These are phyloP conservation scores for Vulpes lagopus DNA, from an alignment of 2,113 vertebrate species.

Conservation along the genomic window DNA sequence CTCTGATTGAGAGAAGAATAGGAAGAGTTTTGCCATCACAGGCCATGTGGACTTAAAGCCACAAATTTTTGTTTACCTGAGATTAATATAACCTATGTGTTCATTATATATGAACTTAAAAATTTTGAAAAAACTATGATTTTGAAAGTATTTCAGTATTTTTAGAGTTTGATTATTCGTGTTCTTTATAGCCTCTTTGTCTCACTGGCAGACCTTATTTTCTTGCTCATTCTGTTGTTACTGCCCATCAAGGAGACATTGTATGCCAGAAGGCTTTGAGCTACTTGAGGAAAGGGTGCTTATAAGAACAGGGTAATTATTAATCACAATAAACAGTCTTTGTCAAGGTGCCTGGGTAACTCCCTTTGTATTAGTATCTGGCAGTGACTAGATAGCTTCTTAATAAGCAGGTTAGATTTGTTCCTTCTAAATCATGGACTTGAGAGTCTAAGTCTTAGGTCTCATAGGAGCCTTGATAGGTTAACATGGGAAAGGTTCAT, in stretches of 20 bases:
- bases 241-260: not conserved
- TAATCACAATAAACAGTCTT: conserved; percentile 48
- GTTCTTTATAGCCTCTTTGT: not conserved
- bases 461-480: not conserved
- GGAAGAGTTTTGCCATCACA: not conserved
- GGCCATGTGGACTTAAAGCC: not conserved
- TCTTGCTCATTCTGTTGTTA: conserved; percentile 25
- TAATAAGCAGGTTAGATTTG: conserved; percentile 46
- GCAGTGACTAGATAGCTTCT: not conserved
- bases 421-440: conserved; percentile 19
- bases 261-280: conserved; percentile 32
- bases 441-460: not conserved
- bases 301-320: conserved; percentile 58
- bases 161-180: not conserved
- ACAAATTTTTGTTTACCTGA: not conserved
- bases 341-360: conserved; percentile 23
- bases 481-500: not conserved
- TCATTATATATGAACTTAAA: not conserved
- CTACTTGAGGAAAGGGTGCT: conserved; percentile 4
- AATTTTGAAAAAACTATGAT: not conserved
- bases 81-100: not conserved
- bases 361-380: conserved; percentile 30
- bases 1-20: not conserved
- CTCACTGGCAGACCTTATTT: not conserved
- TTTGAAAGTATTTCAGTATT: conserved; percentile 23